Evolutionary conservation across 2,888 invertebrate genomes (phyloP).

Genomic region (Philopedon plagiatum): DNA sequence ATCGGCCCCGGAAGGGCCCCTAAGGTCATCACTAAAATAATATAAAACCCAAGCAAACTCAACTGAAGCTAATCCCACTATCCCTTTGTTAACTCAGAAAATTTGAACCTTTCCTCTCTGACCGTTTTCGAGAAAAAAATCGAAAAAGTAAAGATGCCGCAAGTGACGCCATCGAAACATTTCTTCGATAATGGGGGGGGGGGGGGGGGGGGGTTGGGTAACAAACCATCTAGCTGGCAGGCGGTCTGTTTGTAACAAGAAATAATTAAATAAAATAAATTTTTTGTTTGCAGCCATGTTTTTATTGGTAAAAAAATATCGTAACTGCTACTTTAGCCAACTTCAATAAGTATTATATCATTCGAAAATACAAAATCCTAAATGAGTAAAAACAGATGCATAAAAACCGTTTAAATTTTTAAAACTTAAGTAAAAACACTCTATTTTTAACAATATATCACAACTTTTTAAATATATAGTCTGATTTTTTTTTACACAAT

Average conservation of each 20-base stretch:
- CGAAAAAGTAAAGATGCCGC: too few species aligned
- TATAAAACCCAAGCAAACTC: too few species aligned
- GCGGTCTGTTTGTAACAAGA: background rate
- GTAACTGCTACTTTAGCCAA: slow-evolving; percentile 79
- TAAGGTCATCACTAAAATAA: too few species aligned
- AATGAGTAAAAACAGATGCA: slow-evolving; percentile 21
- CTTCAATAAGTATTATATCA: slow-evolving; percentile 67
- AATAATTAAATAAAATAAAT: background rate
- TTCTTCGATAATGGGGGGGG: too few species aligned
- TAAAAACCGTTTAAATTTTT: slow-evolving; percentile 33
- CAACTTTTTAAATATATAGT: slow-evolving; percentile 31
- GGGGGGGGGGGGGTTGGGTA: too few species aligned
- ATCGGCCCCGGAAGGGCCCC: too few species aligned
- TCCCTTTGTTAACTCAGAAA: too few species aligned
- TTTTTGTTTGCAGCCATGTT: slow-evolving; percentile 68
- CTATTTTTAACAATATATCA: slow-evolving; percentile 40
- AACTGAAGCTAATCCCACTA: too few species aligned
- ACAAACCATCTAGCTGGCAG: too few species aligned
- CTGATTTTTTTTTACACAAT: slow-evolving; percentile 10
- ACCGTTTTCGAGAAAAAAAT: too few species aligned
- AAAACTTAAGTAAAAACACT: slow-evolving; percentile 33
- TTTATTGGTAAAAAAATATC: slow-evolving; percentile 78
- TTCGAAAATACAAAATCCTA: slow-evolving; percentile 53
- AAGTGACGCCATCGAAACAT: too few species aligned
- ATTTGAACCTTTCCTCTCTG: too few species aligned